Base-by-base conservation (phyloP, 2,888 invertebrate genomes). In the Ptychoptera contaminata region DNA sequence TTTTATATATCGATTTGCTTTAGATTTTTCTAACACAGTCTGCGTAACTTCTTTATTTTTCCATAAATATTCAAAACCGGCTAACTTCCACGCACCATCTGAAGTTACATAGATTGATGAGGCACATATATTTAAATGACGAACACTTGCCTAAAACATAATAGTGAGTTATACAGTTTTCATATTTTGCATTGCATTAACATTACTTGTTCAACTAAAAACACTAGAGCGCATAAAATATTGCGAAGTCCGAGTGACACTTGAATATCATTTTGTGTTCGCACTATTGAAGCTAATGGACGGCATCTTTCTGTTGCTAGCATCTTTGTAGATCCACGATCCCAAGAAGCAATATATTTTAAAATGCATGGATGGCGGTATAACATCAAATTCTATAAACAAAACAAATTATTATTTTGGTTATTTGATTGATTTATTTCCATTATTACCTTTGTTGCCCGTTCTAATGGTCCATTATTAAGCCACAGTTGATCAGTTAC, bases 61-160 rank as follows among this genome's bases (percentile, higher is more conserved):
- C 62, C 79, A 82, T 10, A 85, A 69, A 60, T 80, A 84, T 60
- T 92, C 90, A 56, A 91, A 70, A 5, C 87, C 87, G 10, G 85
- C 87, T 30, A 92, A 69, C 58, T 86, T 85, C 92, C 92, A 92
- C 46, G 76, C 77, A 1, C 90, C 88, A 65, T 88, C 85, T 12
- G 75, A 73, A 23, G 82, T 79, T 8, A 91, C 78, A 67, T 85
- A 92, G 48, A 92, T 72, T 5, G 88, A 79, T 50, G 82, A 74
- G 51, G 74, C 67, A 59, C 84, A 79, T 8, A 92, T 70, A 67
- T 91, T 91, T 51, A 91, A 84, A 63, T 92, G 92, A 8, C 85
- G 79, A 49, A 79, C 76, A 40, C 67, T 60, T 38, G 83, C 87
- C 72, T 82, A 54, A 38, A 63, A 46, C 43, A 7, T 48, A 12